Percentiles rank a stretch among this genome's conserved stretches.
These are phyloP conservation scores for Bryconaethiops microstoma DNA, from an alignment of 2,797 vertebrate genomes.

Conservation along the genomic window DNA sequence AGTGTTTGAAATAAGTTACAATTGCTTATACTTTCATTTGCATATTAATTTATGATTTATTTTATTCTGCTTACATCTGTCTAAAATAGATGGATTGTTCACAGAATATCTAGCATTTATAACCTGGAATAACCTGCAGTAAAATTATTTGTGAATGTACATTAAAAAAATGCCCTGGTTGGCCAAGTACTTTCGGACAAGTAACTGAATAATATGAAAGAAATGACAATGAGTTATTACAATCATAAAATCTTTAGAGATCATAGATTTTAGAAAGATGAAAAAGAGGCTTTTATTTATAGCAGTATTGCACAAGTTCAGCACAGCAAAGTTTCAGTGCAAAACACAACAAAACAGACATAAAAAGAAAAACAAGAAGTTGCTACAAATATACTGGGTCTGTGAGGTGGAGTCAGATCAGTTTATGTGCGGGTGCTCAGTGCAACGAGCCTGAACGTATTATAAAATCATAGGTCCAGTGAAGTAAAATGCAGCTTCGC, in stretches of 20 bases:
- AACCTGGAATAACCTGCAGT: neutral
- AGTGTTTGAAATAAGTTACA: too few species aligned
- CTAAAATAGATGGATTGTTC: too few species aligned
- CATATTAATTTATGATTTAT: too few species aligned
- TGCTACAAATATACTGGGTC: slow-evolving; percentile 95
- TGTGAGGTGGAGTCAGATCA: slow-evolving; percentile 73
- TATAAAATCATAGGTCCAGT: slow-evolving; percentile 54
- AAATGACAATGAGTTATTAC: neutral
- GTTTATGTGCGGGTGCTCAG: slow-evolving; percentile 62
- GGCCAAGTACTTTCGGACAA: neutral
- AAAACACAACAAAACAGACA: slow-evolving; percentile 84
- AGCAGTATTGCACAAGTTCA: slow-evolving; percentile 89
- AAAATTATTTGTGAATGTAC: neutral
- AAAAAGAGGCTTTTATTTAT: slow-evolving; percentile 83
- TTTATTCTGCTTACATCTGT: too few species aligned
- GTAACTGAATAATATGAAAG: neutral
- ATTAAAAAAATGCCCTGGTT: neutral
- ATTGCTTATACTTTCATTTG: too few species aligned
- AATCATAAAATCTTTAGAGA: neutral
- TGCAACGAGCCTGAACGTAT: slow-evolving; percentile 66
- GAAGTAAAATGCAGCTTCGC: slow-evolving; percentile 42
- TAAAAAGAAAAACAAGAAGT: slow-evolving; percentile 74
- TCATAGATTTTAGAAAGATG: slow-evolving; percentile 67
- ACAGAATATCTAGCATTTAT: neutral
- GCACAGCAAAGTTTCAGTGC: slow-evolving; percentile 88